A percentile compares a stretch with the other conserved stretches of the same genome.
phyloP scores from a whole-genome alignment of 1,140 invertebrate genomes.

The Araneus ventricosus region DNA sequence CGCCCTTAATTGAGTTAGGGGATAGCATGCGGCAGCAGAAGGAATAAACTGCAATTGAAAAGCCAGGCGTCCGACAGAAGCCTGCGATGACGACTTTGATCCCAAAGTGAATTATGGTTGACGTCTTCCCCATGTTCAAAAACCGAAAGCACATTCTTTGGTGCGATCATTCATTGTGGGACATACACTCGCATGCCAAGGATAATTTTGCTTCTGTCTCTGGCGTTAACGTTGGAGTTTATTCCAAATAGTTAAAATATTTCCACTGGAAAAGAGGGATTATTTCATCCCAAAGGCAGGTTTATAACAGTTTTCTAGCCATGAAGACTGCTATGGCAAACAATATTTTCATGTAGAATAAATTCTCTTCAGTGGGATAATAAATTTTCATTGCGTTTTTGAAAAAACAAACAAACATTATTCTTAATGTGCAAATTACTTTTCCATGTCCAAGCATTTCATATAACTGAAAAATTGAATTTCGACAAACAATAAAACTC shows the following conservation, averaged over 20 bases:
- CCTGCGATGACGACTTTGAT: constrained; percentile 15
- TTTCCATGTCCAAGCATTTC: no score
- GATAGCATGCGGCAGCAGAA: background rate
- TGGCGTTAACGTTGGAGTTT: background rate
- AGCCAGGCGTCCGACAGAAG: background rate
- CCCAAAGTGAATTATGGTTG: background rate
- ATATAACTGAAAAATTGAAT: no score
- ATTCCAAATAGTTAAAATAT: background rate
- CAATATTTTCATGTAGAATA: background rate
- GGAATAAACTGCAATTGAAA: constrained; percentile 39
- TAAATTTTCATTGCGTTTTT: no score
- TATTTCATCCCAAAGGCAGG: no score
- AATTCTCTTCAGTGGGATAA: background rate
- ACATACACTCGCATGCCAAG: background rate
- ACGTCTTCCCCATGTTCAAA: background rate
- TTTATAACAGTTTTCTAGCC: background rate
- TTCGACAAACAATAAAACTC: no score
- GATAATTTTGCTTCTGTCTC: background rate
- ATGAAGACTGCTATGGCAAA: background rate
- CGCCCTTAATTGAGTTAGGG: constrained; percentile 33
- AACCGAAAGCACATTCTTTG: background rate
- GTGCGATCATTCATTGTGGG: background rate
- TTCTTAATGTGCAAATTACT: no score
- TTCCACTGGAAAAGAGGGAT: background rate
- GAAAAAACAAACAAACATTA: no score